phyloP scores from a whole-genome alignment of 1,140 invertebrate genomes.

The Ladona fulva region DNA sequence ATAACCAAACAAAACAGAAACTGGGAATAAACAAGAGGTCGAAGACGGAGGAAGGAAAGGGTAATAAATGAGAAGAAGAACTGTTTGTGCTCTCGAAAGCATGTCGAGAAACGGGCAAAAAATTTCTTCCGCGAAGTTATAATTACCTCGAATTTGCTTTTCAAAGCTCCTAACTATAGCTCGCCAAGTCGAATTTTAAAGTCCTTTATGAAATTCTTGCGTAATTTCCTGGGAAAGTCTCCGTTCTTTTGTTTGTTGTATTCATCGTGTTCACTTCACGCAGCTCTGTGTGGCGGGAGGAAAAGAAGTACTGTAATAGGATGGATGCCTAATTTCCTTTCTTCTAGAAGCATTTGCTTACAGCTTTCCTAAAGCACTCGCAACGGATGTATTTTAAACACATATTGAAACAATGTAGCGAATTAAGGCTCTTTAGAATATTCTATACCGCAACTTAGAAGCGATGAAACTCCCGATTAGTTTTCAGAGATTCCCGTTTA shows the following conservation, averaged over 20 bases:
- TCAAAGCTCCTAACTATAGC: not conserved
- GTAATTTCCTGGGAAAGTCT: not conserved
- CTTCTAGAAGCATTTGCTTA: no score
- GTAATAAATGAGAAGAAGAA: not conserved
- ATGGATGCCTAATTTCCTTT: no score
- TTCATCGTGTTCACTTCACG: no score
- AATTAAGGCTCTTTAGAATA: no score
- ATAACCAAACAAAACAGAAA: not conserved
- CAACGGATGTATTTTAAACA: no score
- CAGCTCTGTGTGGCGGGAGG: no score
- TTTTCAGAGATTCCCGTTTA: no score
- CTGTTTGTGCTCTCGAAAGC: not conserved
- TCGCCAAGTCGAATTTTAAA: not conserved
- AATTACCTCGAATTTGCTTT: not conserved
- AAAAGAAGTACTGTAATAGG: no score
- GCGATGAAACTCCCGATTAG: no score
- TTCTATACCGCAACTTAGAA: no score
- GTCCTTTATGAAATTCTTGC: not conserved
- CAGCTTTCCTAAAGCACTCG: no score
- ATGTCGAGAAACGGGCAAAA: not conserved
- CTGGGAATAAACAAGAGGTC: not conserved
- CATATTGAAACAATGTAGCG: no score
- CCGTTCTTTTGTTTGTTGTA: not conserved
- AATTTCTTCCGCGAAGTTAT: slow-evolving; percentile 1
- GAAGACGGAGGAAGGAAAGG: not conserved